Percentiles rank a stretch among this genome's conserved stretches.
These are phyloP conservation scores for Megalonaias nervosa DNA, from an alignment of 1,140 invertebrate species.

Conservation along the genomic window DNA sequence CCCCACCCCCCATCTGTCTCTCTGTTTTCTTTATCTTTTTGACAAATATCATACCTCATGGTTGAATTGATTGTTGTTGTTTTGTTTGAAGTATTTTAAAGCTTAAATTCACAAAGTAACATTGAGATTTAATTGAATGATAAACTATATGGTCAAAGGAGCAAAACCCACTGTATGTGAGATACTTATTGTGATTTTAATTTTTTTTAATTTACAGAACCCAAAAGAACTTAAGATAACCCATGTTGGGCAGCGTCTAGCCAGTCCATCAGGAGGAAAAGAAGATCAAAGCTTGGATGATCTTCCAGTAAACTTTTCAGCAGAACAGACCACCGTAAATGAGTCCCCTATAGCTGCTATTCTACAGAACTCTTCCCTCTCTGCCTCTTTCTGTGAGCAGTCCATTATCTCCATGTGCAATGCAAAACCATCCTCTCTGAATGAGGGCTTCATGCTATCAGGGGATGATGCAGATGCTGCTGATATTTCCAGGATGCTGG, in stretches of 20 bases:
- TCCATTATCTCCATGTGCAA: slow-evolving; percentile 42
- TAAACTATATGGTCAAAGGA: too few species aligned
- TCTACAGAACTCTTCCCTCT: slow-evolving; percentile 33
- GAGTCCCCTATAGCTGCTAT: slow-evolving; percentile 27
- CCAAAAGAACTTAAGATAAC: not conserved
- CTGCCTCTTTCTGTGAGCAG: slow-evolving; percentile 36
- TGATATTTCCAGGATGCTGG: slow-evolving; percentile 21
- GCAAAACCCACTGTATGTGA: too few species aligned
- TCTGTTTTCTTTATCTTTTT: too few species aligned
- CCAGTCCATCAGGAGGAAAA: slow-evolving; percentile 21
- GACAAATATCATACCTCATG: too few species aligned
- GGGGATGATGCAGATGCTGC: slow-evolving; percentile 30
- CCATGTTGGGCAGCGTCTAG: slow-evolving; percentile 44
- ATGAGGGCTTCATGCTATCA: slow-evolving; percentile 53
- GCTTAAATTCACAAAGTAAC: too few species aligned
- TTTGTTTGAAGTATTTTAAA: too few species aligned
- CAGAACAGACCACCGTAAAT: slow-evolving; percentile 7
- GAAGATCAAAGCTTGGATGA: not conserved
- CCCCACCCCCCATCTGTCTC: too few species aligned
- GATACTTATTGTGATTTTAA: too few species aligned
- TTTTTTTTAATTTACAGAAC: too few species aligned
- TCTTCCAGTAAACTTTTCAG: not conserved
- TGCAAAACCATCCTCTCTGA: slow-evolving; percentile 42
- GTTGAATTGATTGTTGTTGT: too few species aligned
- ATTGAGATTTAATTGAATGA: too few species aligned